These are phyloP conservation scores for Hirtodrosophila histrioides DNA, from an alignment of 2,888 invertebrate species.

Conservation along the genomic window DNA sequence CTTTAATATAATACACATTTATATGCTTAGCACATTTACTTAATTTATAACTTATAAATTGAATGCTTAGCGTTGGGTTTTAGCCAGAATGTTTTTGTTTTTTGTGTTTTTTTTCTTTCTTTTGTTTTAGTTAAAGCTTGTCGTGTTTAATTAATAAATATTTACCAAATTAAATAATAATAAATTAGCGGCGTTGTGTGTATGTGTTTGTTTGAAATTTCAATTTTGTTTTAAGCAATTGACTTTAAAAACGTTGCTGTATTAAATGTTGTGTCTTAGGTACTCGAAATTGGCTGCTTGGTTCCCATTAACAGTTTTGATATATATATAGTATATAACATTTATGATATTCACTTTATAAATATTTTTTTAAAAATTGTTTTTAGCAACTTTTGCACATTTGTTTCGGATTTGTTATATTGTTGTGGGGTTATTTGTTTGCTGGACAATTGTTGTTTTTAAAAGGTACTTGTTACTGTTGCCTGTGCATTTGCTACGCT, in stretches of 20 bases:
- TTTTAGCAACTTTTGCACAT: constrained; percentile 47
- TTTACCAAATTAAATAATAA: constrained; percentile 47
- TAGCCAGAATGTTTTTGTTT: constrained; percentile 65
- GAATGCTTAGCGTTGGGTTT: constrained; percentile 66
- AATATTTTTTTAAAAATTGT: constrained; percentile 20
- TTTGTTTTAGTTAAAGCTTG: constrained; percentile 63
- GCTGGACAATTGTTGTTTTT: constrained; percentile 42
- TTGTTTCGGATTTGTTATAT: constrained; percentile 26
- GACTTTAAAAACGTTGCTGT: constrained; percentile 33
- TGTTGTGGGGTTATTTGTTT: constrained; percentile 19
- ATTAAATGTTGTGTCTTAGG: constrained; percentile 55
- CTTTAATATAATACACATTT: constrained; percentile 17
- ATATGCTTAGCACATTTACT: constrained; percentile 73
- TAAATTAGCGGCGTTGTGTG: constrained; percentile 41
- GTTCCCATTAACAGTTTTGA: constrained; percentile 68
- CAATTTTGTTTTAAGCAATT: constrained; percentile 44
- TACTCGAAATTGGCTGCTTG: constrained; percentile 75
- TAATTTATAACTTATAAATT: constrained; percentile 63
- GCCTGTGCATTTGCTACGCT: constrained; percentile 24
- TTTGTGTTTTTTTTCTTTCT: constrained; percentile 11
- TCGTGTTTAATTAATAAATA: constrained; percentile 61
- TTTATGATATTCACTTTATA: constrained; percentile 33
- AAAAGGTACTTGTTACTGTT: constrained; percentile 41
- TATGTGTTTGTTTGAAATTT: constrained; percentile 15
- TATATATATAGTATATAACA: constrained; percentile 47